Conservation (phyloP, 1,140 invertebrate species). For the Temnothorax longispinosus region DNA sequence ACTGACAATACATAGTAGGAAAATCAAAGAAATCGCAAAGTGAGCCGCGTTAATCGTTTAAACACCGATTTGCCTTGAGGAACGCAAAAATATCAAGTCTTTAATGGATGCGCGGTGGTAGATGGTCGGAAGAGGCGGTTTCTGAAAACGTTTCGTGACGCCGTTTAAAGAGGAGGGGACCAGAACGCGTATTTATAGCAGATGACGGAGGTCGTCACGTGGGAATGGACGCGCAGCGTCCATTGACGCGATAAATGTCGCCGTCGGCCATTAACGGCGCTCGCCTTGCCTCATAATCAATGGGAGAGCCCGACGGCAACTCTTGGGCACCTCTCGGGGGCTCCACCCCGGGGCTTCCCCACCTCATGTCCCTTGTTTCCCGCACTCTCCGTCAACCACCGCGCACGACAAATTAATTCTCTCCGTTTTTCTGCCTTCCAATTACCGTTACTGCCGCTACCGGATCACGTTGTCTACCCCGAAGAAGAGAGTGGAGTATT, state of each 20-base stretch:
- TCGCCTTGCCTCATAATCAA: conserved; percentile 77
- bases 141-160: conserved; percentile 63
- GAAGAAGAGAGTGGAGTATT: conserved; percentile 20
- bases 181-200: conserved; percentile 70
- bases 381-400: conserved; percentile 33
- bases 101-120: background rate
- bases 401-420: conserved; percentile 70
- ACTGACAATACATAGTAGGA: background rate
- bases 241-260: conserved; percentile 77
- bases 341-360: conserved; percentile 6
- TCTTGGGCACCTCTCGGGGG: conserved; percentile 24
- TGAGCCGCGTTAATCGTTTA: background rate
- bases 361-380: conserved; percentile 20
- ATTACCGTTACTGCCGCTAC: conserved; percentile 70
- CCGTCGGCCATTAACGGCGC: conserved; percentile 75
- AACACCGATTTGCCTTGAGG: background rate
- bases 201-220: conserved; percentile 71
- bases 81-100: conserved; percentile 10
- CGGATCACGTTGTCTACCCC: conserved; percentile 66
- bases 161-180: conserved; percentile 14
- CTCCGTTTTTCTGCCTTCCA: conserved; percentile 74
- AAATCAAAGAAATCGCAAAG: background rate
- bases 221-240: conserved; percentile 72
- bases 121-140: conserved; percentile 40
- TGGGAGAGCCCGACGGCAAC: conserved; percentile 59